Evolutionary conservation across 1,140 invertebrate genomes (phyloP).

Genomic region (Halotydeus destructor): DNA sequence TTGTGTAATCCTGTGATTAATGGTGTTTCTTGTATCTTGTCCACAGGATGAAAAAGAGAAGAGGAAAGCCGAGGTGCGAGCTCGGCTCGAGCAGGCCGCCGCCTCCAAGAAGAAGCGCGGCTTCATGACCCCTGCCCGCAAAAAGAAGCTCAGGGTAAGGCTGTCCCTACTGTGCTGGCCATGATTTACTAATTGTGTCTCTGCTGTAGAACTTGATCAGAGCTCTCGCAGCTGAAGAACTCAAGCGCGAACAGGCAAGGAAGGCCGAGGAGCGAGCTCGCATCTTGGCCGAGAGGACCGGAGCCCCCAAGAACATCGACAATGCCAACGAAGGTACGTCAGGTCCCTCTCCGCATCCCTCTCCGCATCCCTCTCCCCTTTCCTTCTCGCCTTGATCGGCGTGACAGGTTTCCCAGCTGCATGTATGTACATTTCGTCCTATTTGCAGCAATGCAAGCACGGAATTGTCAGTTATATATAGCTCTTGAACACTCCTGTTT

Average conservation of each 20-base stretch:
- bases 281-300: constrained; percentile 85
- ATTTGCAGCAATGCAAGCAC: no score
- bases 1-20: neutral
- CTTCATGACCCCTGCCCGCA: constrained; percentile 95
- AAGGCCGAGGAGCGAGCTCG: constrained; percentile 92
- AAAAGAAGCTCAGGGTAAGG: constrained; percentile 89
- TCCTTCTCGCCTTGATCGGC: no score
- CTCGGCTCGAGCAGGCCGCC: constrained; percentile 82
- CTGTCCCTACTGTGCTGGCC: neutral
- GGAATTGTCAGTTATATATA: no score
- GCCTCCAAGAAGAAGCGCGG: constrained; percentile 67
- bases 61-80: constrained; percentile 50
- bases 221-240: constrained; percentile 98
- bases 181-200: constrained; percentile 4
- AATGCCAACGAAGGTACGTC: constrained; percentile 58
- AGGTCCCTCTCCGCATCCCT: no score
- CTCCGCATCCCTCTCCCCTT: no score
- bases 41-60: constrained; percentile 21
- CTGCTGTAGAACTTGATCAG: constrained; percentile 59
- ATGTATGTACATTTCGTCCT: no score
- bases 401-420: no score
- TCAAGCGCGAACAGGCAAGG: constrained; percentile 97
- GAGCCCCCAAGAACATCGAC: constrained; percentile 67
- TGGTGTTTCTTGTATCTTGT: no score
- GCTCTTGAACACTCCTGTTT: no score